A percentile compares a stretch with the other conserved stretches of the same genome.
phyloP scores from a whole-genome alignment of 2,888 invertebrate species.

The Kuschelorhynchus macadamiae region DNA sequence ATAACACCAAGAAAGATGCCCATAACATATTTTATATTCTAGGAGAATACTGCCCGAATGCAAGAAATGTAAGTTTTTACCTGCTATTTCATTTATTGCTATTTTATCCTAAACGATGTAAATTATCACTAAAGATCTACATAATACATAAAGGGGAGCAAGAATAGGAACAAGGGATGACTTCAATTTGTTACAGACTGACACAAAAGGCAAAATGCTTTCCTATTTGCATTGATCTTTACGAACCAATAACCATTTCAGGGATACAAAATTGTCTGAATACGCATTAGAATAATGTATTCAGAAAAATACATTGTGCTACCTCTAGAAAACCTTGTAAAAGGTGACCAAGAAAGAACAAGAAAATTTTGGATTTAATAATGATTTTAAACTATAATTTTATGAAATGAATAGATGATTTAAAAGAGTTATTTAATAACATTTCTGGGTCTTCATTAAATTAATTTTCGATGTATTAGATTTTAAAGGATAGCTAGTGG shows the following conservation, averaged over 20 bases:
- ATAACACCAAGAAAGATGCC: no score
- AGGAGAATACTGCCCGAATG: neutral
- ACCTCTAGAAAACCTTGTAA: no score
- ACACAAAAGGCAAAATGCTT: slow-evolving; percentile 42
- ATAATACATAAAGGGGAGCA: slow-evolving; percentile 8
- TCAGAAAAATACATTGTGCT: no score
- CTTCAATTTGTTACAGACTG: slow-evolving; percentile 46
- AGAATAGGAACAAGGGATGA: slow-evolving; percentile 5
- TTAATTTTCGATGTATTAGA: no score
- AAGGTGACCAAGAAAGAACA: no score
- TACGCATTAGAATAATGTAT: slow-evolving; percentile 1
- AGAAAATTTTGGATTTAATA: no score
- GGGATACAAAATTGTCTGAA: slow-evolving; percentile 31
- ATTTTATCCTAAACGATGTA: slow-evolving; percentile 10
- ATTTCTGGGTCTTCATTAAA: no score
- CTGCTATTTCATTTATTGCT: slow-evolving; percentile 2
- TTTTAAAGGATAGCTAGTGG: no score
- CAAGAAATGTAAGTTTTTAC: slow-evolving; percentile 7
- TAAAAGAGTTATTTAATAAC: no score
- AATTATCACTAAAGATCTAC: slow-evolving; percentile 10
- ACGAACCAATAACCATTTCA: slow-evolving; percentile 42
- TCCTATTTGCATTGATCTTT: slow-evolving; percentile 42
- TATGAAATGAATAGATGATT: no score
- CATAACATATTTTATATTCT: slow-evolving; percentile 7
- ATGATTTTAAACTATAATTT: no score